phyloP scores from a whole-genome alignment of 1,140 invertebrate species.

The Drosophila kurseongensis region DNA sequence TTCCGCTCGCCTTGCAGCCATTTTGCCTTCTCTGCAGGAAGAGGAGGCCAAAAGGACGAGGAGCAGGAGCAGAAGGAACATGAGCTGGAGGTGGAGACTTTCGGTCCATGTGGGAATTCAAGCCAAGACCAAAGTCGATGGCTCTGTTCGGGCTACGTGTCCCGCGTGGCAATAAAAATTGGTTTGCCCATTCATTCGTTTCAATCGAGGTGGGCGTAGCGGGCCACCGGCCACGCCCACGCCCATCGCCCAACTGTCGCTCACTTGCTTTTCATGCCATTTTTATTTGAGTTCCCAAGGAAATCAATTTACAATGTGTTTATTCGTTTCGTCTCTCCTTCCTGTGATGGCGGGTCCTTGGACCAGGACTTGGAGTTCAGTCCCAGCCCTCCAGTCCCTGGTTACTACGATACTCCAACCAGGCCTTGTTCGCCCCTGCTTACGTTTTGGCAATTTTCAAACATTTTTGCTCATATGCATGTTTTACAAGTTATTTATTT shows the following conservation, averaged over 20 bases:
- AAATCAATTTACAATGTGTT: constrained; percentile 84
- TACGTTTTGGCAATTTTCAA: constrained; percentile 74
- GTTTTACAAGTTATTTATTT: constrained; percentile 84
- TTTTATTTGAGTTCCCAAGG: constrained; percentile 83
- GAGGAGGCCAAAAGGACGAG: constrained; percentile 26
- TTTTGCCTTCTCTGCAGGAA: constrained; percentile 63
- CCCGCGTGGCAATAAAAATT: constrained; percentile 83
- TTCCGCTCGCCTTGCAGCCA: constrained; percentile 62
- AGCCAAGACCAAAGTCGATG: constrained; percentile 59
- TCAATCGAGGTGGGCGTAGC: constrained; percentile 56
- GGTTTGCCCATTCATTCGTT: constrained; percentile 83
- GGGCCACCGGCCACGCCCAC: constrained; percentile 1
- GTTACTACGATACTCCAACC: constrained; percentile 59
- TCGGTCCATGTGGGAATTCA: constrained; percentile 63
- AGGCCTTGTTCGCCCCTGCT: not conserved
- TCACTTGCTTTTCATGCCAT: constrained; percentile 81
- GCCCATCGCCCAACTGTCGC: constrained; percentile 45
- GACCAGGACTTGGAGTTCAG: constrained; percentile 12
- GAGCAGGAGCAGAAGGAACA: not conserved
- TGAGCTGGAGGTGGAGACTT: not conserved
- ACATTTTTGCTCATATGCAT: constrained; percentile 83
- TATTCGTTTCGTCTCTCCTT: constrained; percentile 77
- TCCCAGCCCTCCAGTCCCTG: not conserved
- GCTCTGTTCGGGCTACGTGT: constrained; percentile 65
- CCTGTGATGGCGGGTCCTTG: constrained; percentile 24